A percentile compares a stretch with the other conserved stretches of the same genome.
Evolutionary conservation across 2,797 vertebrate genomes (phyloP).

Genomic region (Gobionotothen gibberifrons): DNA sequence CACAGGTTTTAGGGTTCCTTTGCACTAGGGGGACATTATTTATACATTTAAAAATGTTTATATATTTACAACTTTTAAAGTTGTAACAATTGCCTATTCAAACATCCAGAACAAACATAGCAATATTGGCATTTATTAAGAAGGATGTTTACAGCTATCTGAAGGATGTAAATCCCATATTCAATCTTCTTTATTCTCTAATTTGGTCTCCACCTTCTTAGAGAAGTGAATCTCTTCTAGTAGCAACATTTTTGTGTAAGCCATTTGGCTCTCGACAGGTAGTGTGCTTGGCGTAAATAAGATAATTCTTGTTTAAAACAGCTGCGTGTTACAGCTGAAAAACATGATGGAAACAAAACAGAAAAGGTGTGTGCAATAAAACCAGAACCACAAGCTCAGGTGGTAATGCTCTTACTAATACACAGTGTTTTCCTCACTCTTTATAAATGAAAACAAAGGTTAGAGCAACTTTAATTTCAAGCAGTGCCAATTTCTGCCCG

Average conservation of each 20-base stretch:
- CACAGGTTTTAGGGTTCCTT: constrained; percentile 14
- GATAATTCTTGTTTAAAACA: too few relatives aligned
- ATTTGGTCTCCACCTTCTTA: neutral
- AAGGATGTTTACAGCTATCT: neutral
- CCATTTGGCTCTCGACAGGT: neutral
- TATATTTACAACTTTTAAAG: neutral
- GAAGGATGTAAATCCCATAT: neutral
- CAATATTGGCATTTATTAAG: neutral
- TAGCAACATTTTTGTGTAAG: neutral
- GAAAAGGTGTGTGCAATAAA: neutral
- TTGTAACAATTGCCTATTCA: neutral
- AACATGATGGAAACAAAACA: neutral
- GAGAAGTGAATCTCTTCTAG: neutral
- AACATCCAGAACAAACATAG: neutral
- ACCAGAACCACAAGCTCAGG: neutral
- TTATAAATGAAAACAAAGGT: neutral
- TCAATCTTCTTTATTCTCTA: neutral
- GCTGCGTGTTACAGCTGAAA: neutral
- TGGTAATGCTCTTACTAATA: neutral
- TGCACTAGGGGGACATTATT: constrained; percentile 56
- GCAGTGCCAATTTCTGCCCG: too few relatives aligned
- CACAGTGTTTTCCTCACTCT: neutral
- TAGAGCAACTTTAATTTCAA: neutral
- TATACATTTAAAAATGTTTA: constrained; percentile 22
- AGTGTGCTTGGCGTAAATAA: too few relatives aligned